Base-by-base conservation (phyloP, 2,797 vertebrate species). In the Brachyalestes nurse region DNA sequence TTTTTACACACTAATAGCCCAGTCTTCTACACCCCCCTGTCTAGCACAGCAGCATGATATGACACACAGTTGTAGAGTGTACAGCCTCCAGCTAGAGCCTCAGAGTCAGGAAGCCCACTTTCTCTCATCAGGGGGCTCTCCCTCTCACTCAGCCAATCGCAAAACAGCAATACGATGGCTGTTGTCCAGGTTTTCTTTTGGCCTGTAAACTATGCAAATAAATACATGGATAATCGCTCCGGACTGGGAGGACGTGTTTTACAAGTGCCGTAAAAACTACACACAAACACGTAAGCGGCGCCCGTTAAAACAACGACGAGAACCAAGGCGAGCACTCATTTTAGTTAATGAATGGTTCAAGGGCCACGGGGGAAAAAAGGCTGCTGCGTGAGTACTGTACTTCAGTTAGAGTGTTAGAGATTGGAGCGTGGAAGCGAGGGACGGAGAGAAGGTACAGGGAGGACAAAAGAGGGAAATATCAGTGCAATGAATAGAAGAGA, bases 181-280 rank as follows among this genome's bases (percentile, higher is more conserved):
- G 53, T 47, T 55, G 61, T 57, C 73, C 80, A 85, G 79, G 70
- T 87, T 92, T 92, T 91, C 90, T 92, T 89, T 89, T 87, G 88
- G 90, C 92, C 91, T 87, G 89, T 91, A 92, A 93, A 93, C 90
- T 88, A 88, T 87, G 91, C 89, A 91, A 93, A 93, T 92, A 92
- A 94, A 91, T 80, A 89, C 86, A 91, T 89, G 89, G 90, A 92
- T 86, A 93, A 93, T 93, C 90, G 89, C 90, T 93, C 87, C 84
- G 90, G 88, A 91, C 91, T 91, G 90, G 90, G 92, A 91, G 89
- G 90, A 92, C 88, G 84, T 92, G 92, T 92, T 94, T 94, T 92
- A 94, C 72, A 88, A 88, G 86, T 82, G 88, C 71, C 75, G 90
- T 94, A 93, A 94, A 45, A 94, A 91, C 88, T 88, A 90, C 91